phyloP scores from a whole-genome alignment of 2,888 invertebrate species.

The Zaprionus lineosus region DNA sequence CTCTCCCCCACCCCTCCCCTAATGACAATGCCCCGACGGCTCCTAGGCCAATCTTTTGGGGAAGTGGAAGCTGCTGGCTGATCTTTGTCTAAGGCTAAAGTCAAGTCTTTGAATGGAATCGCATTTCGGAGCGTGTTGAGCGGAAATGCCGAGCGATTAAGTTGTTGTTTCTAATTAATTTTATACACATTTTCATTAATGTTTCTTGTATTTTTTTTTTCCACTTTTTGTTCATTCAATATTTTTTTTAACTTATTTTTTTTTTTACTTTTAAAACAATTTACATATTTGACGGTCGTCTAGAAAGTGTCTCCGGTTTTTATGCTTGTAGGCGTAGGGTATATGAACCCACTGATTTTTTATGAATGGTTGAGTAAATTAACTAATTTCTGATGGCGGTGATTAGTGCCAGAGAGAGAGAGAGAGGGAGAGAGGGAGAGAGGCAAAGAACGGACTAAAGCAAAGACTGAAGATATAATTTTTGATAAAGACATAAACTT shows the following conservation, averaged over 20 bases:
- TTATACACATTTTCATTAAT: constrained; percentile 48
- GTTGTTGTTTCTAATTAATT: constrained; percentile 60
- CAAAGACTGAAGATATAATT: too few species aligned
- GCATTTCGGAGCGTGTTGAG: constrained; percentile 29
- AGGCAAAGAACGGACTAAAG: too few species aligned
- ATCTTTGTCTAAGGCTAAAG: constrained; percentile 38
- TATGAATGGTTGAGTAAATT: constrained; percentile 43
- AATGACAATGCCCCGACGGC: constrained; percentile 38
- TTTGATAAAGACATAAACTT: too few species aligned
- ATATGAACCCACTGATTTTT: constrained; percentile 39
- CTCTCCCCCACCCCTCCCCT: too few species aligned
- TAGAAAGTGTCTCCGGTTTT: constrained; percentile 35
- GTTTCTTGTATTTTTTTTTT: constrained; percentile 26
- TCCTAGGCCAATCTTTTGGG: constrained; percentile 32
- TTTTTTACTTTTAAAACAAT: constrained; percentile 36
- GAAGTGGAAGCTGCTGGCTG: constrained; percentile 65
- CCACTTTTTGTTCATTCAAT: constrained; percentile 2
- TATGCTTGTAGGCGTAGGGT: constrained; percentile 23
- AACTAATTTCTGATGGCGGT: too few species aligned
- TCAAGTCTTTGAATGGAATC: constrained; percentile 42
- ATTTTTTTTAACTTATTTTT: constrained; percentile 12
- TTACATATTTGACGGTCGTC: constrained; percentile 56
- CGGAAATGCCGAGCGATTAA: constrained; percentile 72
- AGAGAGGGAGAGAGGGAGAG: too few species aligned
- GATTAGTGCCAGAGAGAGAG: too few species aligned